A percentile compares a stretch with the other conserved stretches of the same genome.
Evolutionary conservation across 2,113 vertebrate species (phyloP).

Genomic region (Micromys minutus): DNA sequence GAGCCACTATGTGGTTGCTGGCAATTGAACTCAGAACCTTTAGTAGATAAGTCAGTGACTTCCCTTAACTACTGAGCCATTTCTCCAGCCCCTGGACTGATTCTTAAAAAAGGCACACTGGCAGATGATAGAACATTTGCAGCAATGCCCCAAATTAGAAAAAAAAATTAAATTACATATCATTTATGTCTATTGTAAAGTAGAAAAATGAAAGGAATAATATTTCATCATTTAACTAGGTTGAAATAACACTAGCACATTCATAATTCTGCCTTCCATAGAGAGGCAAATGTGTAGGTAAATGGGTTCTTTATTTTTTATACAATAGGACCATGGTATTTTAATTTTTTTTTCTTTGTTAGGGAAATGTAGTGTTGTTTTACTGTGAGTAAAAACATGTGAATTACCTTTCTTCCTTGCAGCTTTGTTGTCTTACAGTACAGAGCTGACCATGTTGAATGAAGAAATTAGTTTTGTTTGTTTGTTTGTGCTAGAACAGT

Average conservation of each 20-base stretch:
- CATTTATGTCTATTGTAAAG: slow-evolving; percentile 15
- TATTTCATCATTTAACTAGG: slow-evolving; percentile 1
- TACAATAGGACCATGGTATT: not conserved
- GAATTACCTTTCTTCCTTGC: not conserved
- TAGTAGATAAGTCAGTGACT: too few relatives aligned
- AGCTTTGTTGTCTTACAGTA: not conserved
- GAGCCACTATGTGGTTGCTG: too few relatives aligned
- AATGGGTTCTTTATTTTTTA: slow-evolving; percentile 10
- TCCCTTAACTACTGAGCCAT: too few relatives aligned
- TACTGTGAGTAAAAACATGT: not conserved
- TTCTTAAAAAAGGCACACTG: not conserved
- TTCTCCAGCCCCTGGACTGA: not conserved
- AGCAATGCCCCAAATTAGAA: not conserved
- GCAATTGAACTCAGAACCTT: too few relatives aligned
- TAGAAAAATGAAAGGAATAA: slow-evolving; percentile 29
- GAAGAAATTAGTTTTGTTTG: not conserved
- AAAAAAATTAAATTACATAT: slow-evolving; percentile 21
- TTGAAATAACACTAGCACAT: slow-evolving; percentile 25
- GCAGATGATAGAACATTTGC: not conserved
- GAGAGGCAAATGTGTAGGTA: not conserved
- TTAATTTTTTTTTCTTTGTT: not conserved
- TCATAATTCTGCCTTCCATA: slow-evolving; percentile 1
- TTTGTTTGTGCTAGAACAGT: not conserved
- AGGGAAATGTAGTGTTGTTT: not conserved
- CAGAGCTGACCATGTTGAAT: not conserved